phyloP scores from a whole-genome alignment of 2,797 vertebrate genomes.

The Leptatherina wallacei region DNA sequence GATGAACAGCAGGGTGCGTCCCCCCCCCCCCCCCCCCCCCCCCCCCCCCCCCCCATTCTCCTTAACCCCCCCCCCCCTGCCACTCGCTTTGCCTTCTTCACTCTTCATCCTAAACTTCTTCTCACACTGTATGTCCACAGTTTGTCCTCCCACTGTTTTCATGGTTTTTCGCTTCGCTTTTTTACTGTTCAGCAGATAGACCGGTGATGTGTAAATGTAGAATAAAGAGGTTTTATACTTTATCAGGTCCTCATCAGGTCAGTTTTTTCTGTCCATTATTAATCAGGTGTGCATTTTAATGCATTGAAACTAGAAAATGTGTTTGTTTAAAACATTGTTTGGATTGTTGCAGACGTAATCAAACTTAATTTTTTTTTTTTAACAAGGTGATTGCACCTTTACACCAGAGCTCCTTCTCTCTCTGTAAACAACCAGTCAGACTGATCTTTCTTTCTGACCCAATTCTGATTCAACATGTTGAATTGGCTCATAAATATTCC shows the following conservation, averaged over 20 bases:
- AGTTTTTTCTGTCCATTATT: too few relatives aligned
- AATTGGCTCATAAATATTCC: too few relatives aligned
- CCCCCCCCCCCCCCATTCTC: too few relatives aligned
- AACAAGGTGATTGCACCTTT: too few relatives aligned
- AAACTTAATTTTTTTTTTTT: too few relatives aligned
- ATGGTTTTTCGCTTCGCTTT: constrained; percentile 24
- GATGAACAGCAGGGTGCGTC: constrained; percentile 97
- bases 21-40: constrained; percentile 51
- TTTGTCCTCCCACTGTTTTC: constrained; percentile 18
- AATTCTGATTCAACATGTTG: too few relatives aligned
- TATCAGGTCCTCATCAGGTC: too few relatives aligned
- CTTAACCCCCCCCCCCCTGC: too few relatives aligned
- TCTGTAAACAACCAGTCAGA: neutral
- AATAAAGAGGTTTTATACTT: too few relatives aligned
- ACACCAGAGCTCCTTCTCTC: neutral
- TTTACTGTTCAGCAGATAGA: constrained; percentile 16
- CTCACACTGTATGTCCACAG: constrained; percentile 10
- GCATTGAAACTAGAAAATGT: too few relatives aligned
- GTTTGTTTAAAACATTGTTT: too few relatives aligned
- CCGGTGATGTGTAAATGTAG: neutral
- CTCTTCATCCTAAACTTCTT: constrained; percentile 20
- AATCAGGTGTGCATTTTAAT: too few relatives aligned
- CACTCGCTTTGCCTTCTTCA: constrained; percentile 23
- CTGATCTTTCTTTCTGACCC: neutral
- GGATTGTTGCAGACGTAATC: neutral